phyloP scores from a whole-genome alignment of 2,888 invertebrate genomes.

The Exocentrus adspersus region DNA sequence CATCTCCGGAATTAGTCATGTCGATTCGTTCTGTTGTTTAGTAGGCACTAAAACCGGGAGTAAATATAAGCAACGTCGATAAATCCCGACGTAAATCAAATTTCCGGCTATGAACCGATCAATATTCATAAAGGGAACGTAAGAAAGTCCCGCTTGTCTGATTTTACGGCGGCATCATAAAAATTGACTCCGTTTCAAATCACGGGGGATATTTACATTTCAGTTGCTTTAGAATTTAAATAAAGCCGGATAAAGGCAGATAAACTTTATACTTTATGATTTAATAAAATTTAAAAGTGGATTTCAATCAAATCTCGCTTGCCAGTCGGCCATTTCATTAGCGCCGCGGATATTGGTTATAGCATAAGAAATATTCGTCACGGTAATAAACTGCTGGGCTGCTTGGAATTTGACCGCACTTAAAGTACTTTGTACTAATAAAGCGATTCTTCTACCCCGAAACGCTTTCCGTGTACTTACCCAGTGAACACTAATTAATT shows the following conservation, averaged over 20 bases:
- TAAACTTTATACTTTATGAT: slow-evolving; percentile 39
- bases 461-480: too few relatives aligned
- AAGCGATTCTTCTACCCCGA: too few relatives aligned
- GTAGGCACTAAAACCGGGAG: neutral
- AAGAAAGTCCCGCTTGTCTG: slow-evolving; percentile 33
- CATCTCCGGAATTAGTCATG: too few relatives aligned
- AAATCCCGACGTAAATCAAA: slow-evolving; percentile 29
- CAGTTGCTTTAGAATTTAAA: slow-evolving; percentile 35
- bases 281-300: slow-evolving; percentile 34
- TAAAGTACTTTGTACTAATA: too few relatives aligned
- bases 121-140: slow-evolving; percentile 41
- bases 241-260: slow-evolving; percentile 33
- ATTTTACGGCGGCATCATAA: slow-evolving; percentile 42
- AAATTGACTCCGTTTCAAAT: slow-evolving; percentile 42
- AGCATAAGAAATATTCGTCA: too few relatives aligned
- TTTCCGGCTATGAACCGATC: slow-evolving; percentile 32
- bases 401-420: too few relatives aligned
- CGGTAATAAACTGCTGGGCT: too few relatives aligned
- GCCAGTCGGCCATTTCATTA: neutral
- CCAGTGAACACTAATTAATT: too few relatives aligned
- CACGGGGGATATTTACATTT: slow-evolving; percentile 35
- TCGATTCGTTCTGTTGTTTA: too few relatives aligned
- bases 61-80: slow-evolving; percentile 14
- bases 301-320: slow-evolving; percentile 35
- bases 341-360: neutral